Conservation (phyloP, 2,888 invertebrate species). For the Idaea biselata region DNA sequence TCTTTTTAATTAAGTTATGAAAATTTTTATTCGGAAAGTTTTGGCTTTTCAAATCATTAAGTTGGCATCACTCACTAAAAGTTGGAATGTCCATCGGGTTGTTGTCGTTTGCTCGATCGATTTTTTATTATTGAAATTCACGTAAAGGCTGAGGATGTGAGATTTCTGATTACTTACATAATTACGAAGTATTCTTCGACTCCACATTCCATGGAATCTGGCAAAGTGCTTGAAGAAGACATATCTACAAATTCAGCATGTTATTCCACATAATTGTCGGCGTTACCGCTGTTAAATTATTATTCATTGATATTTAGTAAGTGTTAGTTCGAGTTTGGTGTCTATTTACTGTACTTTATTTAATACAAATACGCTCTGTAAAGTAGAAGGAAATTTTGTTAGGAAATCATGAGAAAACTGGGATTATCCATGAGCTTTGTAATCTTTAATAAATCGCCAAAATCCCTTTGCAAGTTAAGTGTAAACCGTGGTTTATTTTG, state of each 20-base stretch:
- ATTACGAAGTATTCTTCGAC: background rate
- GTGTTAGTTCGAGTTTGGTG: constrained; percentile 48
- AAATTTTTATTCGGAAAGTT: too few relatives aligned
- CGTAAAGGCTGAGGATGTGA: background rate
- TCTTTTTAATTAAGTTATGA: too few relatives aligned
- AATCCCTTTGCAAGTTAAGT: too few relatives aligned
- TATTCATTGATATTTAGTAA: constrained; percentile 90
- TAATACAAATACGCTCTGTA: background rate
- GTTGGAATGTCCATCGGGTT: too few relatives aligned
- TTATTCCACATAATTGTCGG: constrained; percentile 71
- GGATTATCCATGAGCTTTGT: too few relatives aligned
- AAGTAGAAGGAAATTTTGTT: background rate
- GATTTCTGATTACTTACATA: background rate
- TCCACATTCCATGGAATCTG: background rate
- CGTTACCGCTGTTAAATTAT: constrained; percentile 85
- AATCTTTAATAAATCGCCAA: too few relatives aligned
- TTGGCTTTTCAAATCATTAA: too few relatives aligned
- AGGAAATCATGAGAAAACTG: too few relatives aligned
- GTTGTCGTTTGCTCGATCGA: too few relatives aligned
- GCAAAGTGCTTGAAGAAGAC: constrained; percentile 2
- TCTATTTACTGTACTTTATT: constrained; percentile 2
- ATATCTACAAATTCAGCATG: constrained; percentile 42
- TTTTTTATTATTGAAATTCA: background rate
- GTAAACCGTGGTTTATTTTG: too few relatives aligned
- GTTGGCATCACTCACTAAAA: too few relatives aligned